A percentile compares a stretch with the other conserved stretches of the same genome.
These are phyloP conservation scores for Pedetes capensis DNA, from an alignment of 2,113 vertebrate genomes.

Conservation along the genomic window DNA sequence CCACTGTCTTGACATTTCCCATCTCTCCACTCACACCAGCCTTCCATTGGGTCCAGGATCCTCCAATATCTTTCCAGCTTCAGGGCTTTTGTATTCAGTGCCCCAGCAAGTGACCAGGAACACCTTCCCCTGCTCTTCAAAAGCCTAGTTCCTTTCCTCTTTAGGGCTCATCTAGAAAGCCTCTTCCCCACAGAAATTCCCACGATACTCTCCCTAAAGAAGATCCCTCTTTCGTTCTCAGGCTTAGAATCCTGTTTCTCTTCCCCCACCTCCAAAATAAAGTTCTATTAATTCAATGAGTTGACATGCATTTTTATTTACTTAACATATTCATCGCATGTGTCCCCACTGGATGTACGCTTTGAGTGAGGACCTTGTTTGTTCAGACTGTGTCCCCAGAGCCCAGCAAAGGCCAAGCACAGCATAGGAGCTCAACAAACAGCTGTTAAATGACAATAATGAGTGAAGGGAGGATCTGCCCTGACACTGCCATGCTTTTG, in stretches of 20 bases:
- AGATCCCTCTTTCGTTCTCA: neutral
- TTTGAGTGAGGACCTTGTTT: neutral
- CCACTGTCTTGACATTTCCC: too few species aligned
- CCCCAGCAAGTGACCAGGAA: too few species aligned
- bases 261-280: neutral
- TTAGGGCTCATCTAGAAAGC: neutral
- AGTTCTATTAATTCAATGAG: neutral
- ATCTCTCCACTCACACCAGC: neutral
- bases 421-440: too few species aligned
- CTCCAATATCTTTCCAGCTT: fast-evolving
- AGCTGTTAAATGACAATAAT: neutral
- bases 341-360: neutral
- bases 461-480: fast-evolving
- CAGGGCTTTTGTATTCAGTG: neutral
- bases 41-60: neutral
- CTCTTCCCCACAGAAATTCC: neutral
- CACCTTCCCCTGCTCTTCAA: neutral
- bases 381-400: fast-evolving
- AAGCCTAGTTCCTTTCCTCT: neutral
- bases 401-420: neutral
- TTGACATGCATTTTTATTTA: neutral
- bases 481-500: neutral
- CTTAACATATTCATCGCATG: neutral
- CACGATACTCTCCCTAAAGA: neutral
- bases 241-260: neutral